Conservation (phyloP, 23 tunicate genomes). For the Styela clava region DNA sequence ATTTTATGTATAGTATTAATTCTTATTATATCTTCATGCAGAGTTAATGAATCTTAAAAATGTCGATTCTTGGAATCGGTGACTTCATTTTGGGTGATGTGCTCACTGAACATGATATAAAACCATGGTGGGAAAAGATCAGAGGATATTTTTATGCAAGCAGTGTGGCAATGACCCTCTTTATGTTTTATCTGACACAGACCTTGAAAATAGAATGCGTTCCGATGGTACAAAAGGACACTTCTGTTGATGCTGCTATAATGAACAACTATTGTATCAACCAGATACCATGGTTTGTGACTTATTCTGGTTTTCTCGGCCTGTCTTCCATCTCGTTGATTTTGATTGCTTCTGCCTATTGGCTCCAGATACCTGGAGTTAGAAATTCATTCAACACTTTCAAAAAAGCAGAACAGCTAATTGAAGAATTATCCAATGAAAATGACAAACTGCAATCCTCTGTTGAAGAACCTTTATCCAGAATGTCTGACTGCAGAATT, state of each 20-base stretch:
- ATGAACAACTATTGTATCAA: constrained; percentile 6
- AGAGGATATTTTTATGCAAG: neutral
- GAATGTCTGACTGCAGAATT: too few relatives aligned
- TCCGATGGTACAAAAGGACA: neutral
- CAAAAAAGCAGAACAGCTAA: neutral
- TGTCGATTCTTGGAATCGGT: too few relatives aligned
- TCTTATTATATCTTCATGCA: too few relatives aligned
- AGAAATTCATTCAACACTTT: neutral
- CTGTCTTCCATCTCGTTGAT: neutral
- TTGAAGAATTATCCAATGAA: neutral
- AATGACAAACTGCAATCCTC: neutral
- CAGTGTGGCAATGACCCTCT: neutral
- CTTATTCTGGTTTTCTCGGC: constrained; percentile 1
- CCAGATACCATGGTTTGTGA: constrained; percentile 8
- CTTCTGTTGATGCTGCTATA: neutral
- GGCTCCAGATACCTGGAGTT: constrained; percentile 1
- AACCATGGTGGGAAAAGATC: constrained; percentile 19
- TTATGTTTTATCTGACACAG: neutral
- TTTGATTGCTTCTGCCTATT: neutral
- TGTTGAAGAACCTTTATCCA: too few relatives aligned
- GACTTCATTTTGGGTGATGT: too few relatives aligned
- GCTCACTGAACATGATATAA: constrained; percentile 9
- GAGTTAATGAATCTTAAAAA: too few relatives aligned
- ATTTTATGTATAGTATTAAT: too few relatives aligned
- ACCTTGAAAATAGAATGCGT: neutral